Percentiles rank a stretch among this genome's conserved stretches.
phyloP scores from a whole-genome alignment of 1,140 invertebrate species.

The Lordiphosa stackelbergi region DNA sequence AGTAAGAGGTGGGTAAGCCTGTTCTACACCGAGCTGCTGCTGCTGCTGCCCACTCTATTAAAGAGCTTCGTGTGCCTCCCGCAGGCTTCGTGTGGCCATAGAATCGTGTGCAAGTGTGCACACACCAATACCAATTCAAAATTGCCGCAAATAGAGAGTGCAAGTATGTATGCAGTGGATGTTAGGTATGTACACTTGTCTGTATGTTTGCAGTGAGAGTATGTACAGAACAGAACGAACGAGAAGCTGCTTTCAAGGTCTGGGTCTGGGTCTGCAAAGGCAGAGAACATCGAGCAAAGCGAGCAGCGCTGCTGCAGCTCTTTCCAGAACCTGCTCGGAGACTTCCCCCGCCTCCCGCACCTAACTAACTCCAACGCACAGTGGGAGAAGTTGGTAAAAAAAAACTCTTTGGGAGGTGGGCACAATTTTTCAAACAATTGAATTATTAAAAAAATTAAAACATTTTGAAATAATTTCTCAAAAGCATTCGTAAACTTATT shows the following conservation, averaged over 20 bases:
- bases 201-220: slow-evolving; percentile 32
- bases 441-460: too few species aligned
- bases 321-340: slow-evolving; percentile 21
- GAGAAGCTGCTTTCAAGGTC: slow-evolving; percentile 70
- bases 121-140: slow-evolving; percentile 35
- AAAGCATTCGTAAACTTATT: too few species aligned
- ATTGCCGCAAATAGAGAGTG: slow-evolving; percentile 41
- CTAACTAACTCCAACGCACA: too few species aligned
- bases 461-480: too few species aligned
- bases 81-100: slow-evolving; percentile 25
- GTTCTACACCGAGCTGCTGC: slow-evolving; percentile 24
- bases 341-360: too few species aligned
- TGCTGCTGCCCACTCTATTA: slow-evolving; percentile 27
- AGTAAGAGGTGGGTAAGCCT: slow-evolving; percentile 23
- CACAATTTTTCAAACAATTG: too few species aligned
- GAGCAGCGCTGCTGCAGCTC: neutral
- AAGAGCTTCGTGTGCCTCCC: slow-evolving; percentile 14
- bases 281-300: slow-evolving; percentile 6
- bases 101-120: slow-evolving; percentile 31
- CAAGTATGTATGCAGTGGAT: slow-evolving; percentile 33
- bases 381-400: too few species aligned
- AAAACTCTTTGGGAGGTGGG: too few species aligned
- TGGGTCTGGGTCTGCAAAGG: slow-evolving; percentile 27
- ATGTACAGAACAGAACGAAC: slow-evolving; percentile 19
- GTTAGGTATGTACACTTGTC: slow-evolving; percentile 12